A percentile compares a stretch with the other conserved stretches of the same genome.
Conservation (phyloP, 1,140 invertebrate species). For the Nomia melanderi region DNA sequence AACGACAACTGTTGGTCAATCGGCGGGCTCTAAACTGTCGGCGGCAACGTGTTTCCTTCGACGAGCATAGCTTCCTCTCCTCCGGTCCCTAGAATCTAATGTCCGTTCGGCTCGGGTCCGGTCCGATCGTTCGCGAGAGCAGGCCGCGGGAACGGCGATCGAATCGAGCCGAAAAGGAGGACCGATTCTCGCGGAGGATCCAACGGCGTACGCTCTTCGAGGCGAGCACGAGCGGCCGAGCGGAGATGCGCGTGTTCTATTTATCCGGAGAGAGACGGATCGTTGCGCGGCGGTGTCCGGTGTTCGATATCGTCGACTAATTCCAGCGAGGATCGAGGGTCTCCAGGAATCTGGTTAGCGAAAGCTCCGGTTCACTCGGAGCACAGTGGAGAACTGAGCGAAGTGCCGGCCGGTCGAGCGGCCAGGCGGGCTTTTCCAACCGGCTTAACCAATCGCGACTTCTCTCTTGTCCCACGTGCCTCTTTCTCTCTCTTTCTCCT, state of each 20-base stretch:
- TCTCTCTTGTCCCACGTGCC: conserved; percentile 62
- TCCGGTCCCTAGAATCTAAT: not conserved
- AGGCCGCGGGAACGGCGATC: too few species aligned
- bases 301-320: not conserved
- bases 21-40: conserved; percentile 32
- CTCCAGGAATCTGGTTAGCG: conserved; percentile 6
- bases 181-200: too few species aligned
- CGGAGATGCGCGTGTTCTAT: too few species aligned
- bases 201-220: too few species aligned
- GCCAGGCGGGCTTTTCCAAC: conserved; percentile 68
- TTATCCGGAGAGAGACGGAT: conserved; percentile 8
- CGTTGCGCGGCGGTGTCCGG: too few species aligned
- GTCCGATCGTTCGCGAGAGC: too few species aligned
- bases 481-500: conserved; percentile 31
- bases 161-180: too few species aligned
- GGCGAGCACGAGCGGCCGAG: too few species aligned
- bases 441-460: conserved; percentile 69
- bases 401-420: conserved; percentile 71
- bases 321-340: not conserved
- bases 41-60: conserved; percentile 27
- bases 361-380: conserved; percentile 67
- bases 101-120: too few species aligned
- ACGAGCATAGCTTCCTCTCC: conserved; percentile 45
- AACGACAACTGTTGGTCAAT: not conserved
- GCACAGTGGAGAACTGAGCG: conserved; percentile 71